Base-by-base conservation (phyloP, 2,888 invertebrate species). In the Dasypogon diadema region DNA sequence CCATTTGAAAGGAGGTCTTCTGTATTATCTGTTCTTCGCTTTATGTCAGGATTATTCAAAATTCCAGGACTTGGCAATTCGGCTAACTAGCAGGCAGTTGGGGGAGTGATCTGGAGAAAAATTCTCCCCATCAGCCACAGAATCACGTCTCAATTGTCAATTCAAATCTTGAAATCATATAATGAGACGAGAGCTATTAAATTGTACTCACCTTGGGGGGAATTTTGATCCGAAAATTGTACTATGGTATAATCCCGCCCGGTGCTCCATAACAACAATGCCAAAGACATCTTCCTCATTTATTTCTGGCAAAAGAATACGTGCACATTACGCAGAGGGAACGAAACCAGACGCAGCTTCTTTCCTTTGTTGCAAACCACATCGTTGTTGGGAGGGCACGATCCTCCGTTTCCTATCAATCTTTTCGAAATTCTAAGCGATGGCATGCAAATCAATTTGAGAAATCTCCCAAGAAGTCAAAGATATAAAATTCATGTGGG, bases 371-470 rank as follows among this genome's bases (percentile, higher is more conserved):
- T 16, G 21, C 37, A 16, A 42, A 24, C 37, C 65, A 22, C 65
- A 65, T 65, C 46, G 42, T 37, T 12, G 65, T 48, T 37, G 24
- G 2, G 65, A 70, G 70, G 21, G 30, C 54, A 70, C 22, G 70
- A 54, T 54, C 30, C 51, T 34, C 30, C 34, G 24, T 54, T 51
- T 70, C 34, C 70, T 54, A 70, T 54, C 70, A 70, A 70, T 70
- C 70, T 54, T 54, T 34, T 26, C 34, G 14, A 14, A 54, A 70
- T 12, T 26, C 54, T 24, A 46, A 24, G 46, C 46, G n/a, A 22
- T 65, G 24, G 46, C 51, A 54, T 70, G 51, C 70, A 70, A 70
- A 70, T 70, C 70, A 70, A 54, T 70, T 70, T 56, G 54, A 54
- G 34, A 46, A 18, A 34, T 70, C 54, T 70, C 12, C 34, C 51